These are phyloP conservation scores for Fopius arisanus DNA, from an alignment of 1,140 invertebrate genomes.

Conservation along the genomic window DNA sequence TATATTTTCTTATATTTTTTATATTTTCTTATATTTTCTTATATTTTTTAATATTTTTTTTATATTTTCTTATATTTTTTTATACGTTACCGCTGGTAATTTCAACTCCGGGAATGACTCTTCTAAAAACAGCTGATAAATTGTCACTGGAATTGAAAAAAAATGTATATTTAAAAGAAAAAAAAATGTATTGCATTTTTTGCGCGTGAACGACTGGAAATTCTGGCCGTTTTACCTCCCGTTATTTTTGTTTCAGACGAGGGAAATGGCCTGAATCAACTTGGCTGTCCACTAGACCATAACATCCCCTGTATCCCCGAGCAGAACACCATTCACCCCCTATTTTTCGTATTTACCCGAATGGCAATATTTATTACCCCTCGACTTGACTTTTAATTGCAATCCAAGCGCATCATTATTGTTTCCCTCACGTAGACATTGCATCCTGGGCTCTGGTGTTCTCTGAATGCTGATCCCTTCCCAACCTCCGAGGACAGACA, in stretches of 20 bases:
- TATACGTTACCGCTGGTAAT: no score
- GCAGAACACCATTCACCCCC: not conserved
- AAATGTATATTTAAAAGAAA: no score
- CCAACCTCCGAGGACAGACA: not conserved
- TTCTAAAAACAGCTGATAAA: no score
- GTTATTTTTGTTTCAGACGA: not conserved
- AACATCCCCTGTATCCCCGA: not conserved
- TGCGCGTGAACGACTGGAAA: no score
- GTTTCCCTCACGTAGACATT: not conserved
- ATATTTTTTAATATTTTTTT: no score
- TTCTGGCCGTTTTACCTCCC: not conserved
- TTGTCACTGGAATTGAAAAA: no score
- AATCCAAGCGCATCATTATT: conserved; percentile 3
- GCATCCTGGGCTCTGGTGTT: not conserved
- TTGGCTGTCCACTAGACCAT: not conserved
- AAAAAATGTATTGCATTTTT: no score
- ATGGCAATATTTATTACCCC: not conserved
- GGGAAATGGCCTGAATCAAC: not conserved
- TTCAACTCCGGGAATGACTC: no score
- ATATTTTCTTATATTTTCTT: no score
- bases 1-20: no score
- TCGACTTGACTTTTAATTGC: not conserved
- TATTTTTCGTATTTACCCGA: not conserved
- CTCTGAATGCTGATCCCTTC: conserved; percentile 4
- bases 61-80: no score